Conservation (phyloP, 2,888 invertebrate genomes). For the Argyresthia goedartella region DNA sequence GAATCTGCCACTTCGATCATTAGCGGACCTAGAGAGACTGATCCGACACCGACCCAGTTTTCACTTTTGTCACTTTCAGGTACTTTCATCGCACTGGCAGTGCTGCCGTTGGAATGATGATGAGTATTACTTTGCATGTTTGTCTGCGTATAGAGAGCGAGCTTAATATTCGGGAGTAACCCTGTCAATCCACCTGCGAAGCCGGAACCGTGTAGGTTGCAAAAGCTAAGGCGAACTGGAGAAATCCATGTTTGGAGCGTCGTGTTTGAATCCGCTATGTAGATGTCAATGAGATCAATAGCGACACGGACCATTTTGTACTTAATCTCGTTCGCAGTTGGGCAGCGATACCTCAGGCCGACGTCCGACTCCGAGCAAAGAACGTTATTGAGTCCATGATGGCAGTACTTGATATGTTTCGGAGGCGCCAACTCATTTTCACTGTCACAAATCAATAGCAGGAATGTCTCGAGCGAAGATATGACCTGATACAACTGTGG, state of each 20-base stretch:
- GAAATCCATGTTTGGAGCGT: conserved; percentile 91
- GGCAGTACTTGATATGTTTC: conserved; percentile 81
- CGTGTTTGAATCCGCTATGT: conserved; percentile 90
- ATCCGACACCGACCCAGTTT: conserved; percentile 94
- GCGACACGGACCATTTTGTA: conserved; percentile 93
- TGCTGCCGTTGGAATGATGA: conserved; percentile 69
- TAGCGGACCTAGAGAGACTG: conserved; percentile 90
- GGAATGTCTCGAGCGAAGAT: conserved; percentile 89
- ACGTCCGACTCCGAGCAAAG: conserved; percentile 78
- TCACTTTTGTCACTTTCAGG: conserved; percentile 55
- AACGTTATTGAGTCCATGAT: conserved; percentile 80
- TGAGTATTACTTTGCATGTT: conserved; percentile 65
- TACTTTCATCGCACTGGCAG: conserved; percentile 40
- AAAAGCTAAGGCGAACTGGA: conserved; percentile 89
- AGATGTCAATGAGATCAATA: conserved; percentile 90
- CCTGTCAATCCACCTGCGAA: conserved; percentile 92
- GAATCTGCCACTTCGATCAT: conserved; percentile 91
- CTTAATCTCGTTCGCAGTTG: conserved; percentile 87
- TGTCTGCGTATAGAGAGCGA: conserved; percentile 76
- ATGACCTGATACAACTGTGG: conserved; percentile 91
- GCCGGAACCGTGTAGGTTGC: conserved; percentile 95
- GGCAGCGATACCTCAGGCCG: conserved; percentile 80
- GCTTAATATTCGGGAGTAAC: conserved; percentile 80
- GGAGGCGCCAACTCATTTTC: conserved; percentile 93
- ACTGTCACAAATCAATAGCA: conserved; percentile 86